Percentiles rank a stretch among this genome's conserved stretches.
Conservation (phyloP, 2,888 invertebrate genomes). For the Rhingia campestris region DNA sequence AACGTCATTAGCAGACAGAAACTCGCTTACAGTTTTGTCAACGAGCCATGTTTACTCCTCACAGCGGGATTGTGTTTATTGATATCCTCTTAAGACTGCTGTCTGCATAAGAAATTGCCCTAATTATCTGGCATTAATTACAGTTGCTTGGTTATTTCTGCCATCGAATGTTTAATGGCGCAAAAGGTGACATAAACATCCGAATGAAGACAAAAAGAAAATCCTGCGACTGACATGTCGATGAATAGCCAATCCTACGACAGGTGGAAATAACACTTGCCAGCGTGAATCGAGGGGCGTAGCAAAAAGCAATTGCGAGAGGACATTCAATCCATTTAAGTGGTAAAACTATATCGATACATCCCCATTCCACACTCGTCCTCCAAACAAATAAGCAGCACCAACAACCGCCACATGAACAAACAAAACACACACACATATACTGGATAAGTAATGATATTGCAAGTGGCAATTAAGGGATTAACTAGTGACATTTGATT, state of each 20-base stretch:
- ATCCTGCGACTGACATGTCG: slow-evolving; percentile 53
- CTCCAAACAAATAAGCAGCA: background rate
- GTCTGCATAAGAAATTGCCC: slow-evolving; percentile 54
- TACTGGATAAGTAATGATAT: slow-evolving; percentile 42
- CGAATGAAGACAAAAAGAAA: slow-evolving; percentile 47
- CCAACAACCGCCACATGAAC: background rate
- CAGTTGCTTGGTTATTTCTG: slow-evolving; percentile 31
- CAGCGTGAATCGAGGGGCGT: background rate
- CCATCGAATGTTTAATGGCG: slow-evolving; percentile 38
- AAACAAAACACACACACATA: background rate
- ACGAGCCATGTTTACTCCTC: background rate
- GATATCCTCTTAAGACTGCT: slow-evolving; percentile 7
- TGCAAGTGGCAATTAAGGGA: slow-evolving; percentile 67
- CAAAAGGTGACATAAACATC: slow-evolving; percentile 16
- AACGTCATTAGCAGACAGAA: slow-evolving; percentile 37
- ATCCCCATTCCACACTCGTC: background rate
- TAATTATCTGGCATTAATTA: slow-evolving; percentile 69
- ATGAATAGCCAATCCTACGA: slow-evolving; percentile 36
- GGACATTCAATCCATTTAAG: slow-evolving; percentile 56
- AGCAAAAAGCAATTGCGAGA: background rate
- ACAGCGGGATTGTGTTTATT: slow-evolving; percentile 12
- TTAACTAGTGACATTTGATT: slow-evolving; percentile 60
- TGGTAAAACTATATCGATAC: slow-evolving; percentile 33
- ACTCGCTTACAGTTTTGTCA: slow-evolving; percentile 18
- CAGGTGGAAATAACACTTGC: slow-evolving; percentile 16